Evolutionary conservation across 2,888 invertebrate species (phyloP).

Genomic region (Conomelus anceps): DNA sequence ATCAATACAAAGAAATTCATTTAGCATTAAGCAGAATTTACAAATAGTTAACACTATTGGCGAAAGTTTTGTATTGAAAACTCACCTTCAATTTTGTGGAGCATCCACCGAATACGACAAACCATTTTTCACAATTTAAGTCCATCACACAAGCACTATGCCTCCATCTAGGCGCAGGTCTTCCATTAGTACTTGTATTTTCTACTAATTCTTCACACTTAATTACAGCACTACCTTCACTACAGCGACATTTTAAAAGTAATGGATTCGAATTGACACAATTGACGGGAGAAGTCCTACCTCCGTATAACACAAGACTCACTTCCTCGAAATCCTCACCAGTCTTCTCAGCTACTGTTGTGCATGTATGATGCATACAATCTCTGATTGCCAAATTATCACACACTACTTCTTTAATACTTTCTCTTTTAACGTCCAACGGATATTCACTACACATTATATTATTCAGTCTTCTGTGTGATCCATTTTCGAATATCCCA

Average conservation of each 20-base stretch:
- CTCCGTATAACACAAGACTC: slow-evolving; percentile 37
- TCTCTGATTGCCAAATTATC: slow-evolving; percentile 1
- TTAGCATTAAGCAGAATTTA: too few relatives aligned
- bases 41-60: too few relatives aligned
- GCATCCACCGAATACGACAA: slow-evolving; percentile 42
- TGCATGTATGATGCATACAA: slow-evolving; percentile 31
- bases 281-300: slow-evolving; percentile 41
- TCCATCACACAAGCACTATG: slow-evolving; percentile 38
- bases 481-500: not conserved
- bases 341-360: slow-evolving; percentile 2
- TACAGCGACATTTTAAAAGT: slow-evolving; percentile 3
- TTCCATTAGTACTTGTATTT: not conserved
- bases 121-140: slow-evolving; percentile 33
- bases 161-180: slow-evolving; percentile 40
- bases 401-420: not conserved
- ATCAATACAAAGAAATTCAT: too few relatives aligned
- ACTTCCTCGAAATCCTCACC: slow-evolving; percentile 29
- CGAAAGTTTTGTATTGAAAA: too few relatives aligned
- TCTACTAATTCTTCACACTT: not conserved
- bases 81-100: slow-evolving; percentile 34
- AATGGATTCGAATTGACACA: slow-evolving; percentile 24
- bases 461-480: slow-evolving; percentile 18
- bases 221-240: slow-evolving; percentile 28
- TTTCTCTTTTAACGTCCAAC: not conserved
- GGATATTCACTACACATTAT: slow-evolving; percentile 19